Conservation (phyloP, 2,888 invertebrate genomes). For the Acanthosepion lycidas region DNA sequence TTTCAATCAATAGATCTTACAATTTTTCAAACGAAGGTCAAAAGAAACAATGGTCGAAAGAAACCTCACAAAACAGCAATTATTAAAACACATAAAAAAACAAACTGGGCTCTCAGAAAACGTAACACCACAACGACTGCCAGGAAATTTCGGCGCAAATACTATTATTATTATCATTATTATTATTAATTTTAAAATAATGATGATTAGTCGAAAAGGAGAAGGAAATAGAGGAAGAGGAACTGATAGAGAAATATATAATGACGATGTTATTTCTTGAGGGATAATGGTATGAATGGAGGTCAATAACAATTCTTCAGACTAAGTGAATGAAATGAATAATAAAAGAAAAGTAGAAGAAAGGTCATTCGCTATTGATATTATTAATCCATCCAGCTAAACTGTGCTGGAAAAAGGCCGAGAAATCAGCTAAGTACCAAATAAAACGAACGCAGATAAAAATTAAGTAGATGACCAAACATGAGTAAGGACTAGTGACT, state of each 20-base stretch:
- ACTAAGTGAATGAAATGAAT: neutral
- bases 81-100: too few species aligned
- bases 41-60: too few species aligned
- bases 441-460: neutral
- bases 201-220: neutral
- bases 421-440: neutral
- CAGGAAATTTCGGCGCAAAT: too few species aligned
- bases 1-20: too few species aligned
- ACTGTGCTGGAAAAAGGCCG: neutral
- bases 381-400: neutral
- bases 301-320: neutral
- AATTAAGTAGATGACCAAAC: neutral
- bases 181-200: neutral
- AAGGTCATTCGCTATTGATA: neutral
- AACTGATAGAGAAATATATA: neutral
- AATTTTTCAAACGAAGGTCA: too few species aligned
- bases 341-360: neutral
- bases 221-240: neutral
- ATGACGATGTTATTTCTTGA: neutral
- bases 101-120: too few species aligned
- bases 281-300: neutral
- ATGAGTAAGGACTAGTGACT: neutral
- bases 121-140: too few species aligned
- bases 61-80: too few species aligned
- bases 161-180: conserved; percentile 13